phyloP scores from a whole-genome alignment of 2,888 invertebrate genomes.

The Acanthopleura granulata region DNA sequence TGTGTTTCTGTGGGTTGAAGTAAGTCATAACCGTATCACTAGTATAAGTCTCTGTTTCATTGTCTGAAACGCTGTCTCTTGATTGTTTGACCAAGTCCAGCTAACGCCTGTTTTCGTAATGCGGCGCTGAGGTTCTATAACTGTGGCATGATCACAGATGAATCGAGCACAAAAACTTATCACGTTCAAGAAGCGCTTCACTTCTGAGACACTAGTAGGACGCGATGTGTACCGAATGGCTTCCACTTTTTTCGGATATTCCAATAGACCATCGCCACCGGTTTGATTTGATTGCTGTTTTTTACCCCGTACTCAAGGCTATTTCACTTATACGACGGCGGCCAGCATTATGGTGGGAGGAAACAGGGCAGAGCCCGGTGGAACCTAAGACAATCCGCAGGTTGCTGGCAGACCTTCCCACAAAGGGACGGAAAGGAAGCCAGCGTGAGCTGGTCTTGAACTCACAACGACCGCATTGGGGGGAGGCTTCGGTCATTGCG shows the following conservation, averaged over 20 bases:
- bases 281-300: no score
- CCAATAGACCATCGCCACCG: no score
- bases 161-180: constrained; percentile 40
- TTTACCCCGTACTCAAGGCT: no score
- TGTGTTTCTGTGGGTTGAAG: constrained; percentile 31
- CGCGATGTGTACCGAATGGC: constrained; percentile 32
- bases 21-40: constrained; percentile 37
- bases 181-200: constrained; percentile 40
- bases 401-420: no score
- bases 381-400: no score
- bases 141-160: constrained; percentile 36
- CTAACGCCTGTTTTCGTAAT: constrained; percentile 34
- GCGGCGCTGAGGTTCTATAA: constrained; percentile 37
- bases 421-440: no score
- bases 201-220: constrained; percentile 39
- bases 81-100: constrained; percentile 35
- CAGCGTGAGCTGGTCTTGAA: no score
- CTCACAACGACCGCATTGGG: constrained; percentile 40
- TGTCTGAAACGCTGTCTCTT: constrained; percentile 33
- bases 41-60: constrained; percentile 28
- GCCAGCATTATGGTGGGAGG: no score
- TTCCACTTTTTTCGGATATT: no score
- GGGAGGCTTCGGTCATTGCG: no score
- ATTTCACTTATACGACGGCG: constrained; percentile 21
- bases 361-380: no score